Base-by-base conservation (phyloP, 2,888 invertebrate genomes). In the Athripsodes cinereus region DNA sequence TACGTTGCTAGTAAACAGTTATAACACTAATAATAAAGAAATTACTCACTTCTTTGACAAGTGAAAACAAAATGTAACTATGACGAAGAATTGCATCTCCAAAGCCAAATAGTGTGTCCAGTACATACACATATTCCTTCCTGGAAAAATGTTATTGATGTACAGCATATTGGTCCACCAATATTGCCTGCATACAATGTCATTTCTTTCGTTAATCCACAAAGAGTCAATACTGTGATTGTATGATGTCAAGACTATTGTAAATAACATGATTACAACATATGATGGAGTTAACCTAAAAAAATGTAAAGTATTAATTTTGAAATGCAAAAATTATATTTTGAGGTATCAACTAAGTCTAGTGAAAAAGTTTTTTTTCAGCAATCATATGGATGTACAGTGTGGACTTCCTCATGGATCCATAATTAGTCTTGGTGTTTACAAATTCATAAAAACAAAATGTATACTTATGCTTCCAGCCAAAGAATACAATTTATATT, bases 271-370 rank as follows among this genome's bases (percentile, higher is more conserved):
- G 2, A 70, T 65, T 59, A 74, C 66, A 65, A 74, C 65, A 62
- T 78, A 77, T 0, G 74, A 67, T 11, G 79, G 79, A 6, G 78
- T 77, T 31, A 79, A 64, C 63, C 79, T 78, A 62, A 46, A 67
- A 67, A 20, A 57, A 35, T n/a, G 16, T 20, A n/a, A n/a, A n/a
- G n/a, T 26, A 26, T 26, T 26, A 6, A 26, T 26, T 26, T 26
- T 26, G 3, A 26, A 26, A 6, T 10, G 3, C 26, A 26, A 10
- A 6, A 6, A 26, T 26, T 26, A 6, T n/a, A n/a, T n/a, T n/a
- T n/a, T n/a, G n/a, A n/a, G n/a, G n/a, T n/a, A n/a, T n/a, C n/a
- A n/a, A n/a, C n/a, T n/a, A n/a, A n/a, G n/a, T n/a, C n/a, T n/a
- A n/a, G n/a, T n/a, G n/a, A n/a, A n/a, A n/a, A n/a, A n/a, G n/a